These are phyloP conservation scores for Theristicus caerulescens DNA, from an alignment of 2,113 vertebrate species.

Conservation along the genomic window DNA sequence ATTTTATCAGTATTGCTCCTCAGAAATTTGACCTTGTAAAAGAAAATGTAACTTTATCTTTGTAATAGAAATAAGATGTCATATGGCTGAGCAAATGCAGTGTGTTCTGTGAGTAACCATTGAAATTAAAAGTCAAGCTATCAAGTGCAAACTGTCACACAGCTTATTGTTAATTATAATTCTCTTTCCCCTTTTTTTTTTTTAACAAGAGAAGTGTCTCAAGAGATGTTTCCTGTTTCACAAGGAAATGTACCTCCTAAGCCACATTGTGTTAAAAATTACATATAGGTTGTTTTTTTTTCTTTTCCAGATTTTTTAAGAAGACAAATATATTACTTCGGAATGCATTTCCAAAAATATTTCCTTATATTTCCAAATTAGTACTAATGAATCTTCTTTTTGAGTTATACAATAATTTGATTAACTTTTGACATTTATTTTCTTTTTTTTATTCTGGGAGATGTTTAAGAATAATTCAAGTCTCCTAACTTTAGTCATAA, in stretches of 20 bases:
- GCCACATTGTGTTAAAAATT: not conserved
- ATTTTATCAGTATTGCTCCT: slow-evolving; percentile 27
- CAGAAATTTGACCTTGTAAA: slow-evolving; percentile 57
- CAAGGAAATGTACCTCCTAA: not conserved
- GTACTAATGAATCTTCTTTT: not conserved
- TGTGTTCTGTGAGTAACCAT: slow-evolving; percentile 16
- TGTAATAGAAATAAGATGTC: slow-evolving; percentile 53
- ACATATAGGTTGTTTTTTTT: accelerated
- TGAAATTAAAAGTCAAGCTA: slow-evolving; percentile 59
- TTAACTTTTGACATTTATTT: not conserved
- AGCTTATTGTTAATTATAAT: slow-evolving; percentile 54
- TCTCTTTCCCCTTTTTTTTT: not conserved
- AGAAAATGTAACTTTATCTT: slow-evolving; percentile 43
- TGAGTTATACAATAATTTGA: not conserved
- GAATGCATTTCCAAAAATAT: not conserved
- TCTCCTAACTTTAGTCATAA: not conserved
- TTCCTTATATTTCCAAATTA: not conserved
- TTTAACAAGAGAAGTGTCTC: not conserved
- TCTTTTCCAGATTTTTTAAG: not conserved
- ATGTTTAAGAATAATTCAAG: not conserved
- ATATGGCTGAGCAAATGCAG: slow-evolving; percentile 38
- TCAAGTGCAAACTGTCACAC: slow-evolving; percentile 3
- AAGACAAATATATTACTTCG: not conserved
- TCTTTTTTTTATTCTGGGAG: accelerated
- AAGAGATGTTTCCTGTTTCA: not conserved